Evolutionary conservation across 2,797 vertebrate species (phyloP).

Genomic region (Silurus lanzhouensis): DNA sequence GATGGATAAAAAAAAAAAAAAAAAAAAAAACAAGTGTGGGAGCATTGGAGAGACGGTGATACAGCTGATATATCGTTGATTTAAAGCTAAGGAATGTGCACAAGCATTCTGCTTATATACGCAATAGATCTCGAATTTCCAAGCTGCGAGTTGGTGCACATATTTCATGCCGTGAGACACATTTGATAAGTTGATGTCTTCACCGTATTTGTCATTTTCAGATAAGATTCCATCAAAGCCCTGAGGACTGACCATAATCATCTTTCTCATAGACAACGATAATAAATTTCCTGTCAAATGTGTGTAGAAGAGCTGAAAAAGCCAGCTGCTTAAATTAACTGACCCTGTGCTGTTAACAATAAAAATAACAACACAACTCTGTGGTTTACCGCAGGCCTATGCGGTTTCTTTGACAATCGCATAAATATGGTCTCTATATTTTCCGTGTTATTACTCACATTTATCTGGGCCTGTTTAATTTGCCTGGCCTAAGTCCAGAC

Average conservation of each 20-base stretch:
- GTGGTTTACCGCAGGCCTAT: conserved; percentile 20
- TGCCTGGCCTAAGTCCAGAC: conserved; percentile 41
- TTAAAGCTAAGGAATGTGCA: neutral
- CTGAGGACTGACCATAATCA: conserved; percentile 16
- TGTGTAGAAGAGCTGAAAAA: conserved; percentile 36
- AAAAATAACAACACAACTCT: conserved; percentile 29
- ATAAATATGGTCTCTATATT: conserved; percentile 45
- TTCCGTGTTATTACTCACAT: conserved; percentile 15
- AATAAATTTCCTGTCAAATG: conserved; percentile 35
- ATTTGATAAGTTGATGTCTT: conserved; percentile 31
- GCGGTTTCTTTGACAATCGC: conserved; percentile 26
- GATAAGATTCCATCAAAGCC: conserved; percentile 33
- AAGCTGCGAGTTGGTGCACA: neutral
- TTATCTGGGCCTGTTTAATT: conserved; percentile 30
- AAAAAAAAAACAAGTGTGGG: neutral
- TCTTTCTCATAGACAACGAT: conserved; percentile 31
- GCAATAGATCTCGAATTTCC: neutral
- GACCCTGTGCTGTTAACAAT: conserved; percentile 24
- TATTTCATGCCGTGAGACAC: neutral
- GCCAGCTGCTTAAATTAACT: conserved; percentile 42
- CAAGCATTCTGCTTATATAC: neutral
- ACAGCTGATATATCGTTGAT: neutral
- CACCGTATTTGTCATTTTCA: conserved; percentile 32
- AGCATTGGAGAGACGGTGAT: too few relatives aligned
- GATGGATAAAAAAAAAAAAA: conserved; percentile 23